A percentile compares a stretch with the other conserved stretches of the same genome.
Conservation (phyloP, 2,797 vertebrate genomes). For the Labroides dimidiatus region DNA sequence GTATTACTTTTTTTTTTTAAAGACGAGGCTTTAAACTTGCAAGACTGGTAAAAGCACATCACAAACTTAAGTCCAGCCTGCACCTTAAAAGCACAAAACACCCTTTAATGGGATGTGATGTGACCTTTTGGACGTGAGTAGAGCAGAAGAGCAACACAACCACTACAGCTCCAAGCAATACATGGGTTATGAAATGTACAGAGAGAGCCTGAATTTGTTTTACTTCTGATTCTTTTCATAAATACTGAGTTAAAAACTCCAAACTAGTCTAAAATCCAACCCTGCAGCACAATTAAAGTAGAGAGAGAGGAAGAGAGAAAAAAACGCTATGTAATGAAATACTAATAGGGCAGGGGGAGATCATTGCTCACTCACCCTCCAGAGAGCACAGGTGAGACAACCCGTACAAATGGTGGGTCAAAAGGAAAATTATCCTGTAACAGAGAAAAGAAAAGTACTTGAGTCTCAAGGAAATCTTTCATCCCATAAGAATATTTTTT, state of each 20-base stretch:
- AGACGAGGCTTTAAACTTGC: too few species aligned
- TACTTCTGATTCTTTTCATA: not conserved
- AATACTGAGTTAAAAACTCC: not conserved
- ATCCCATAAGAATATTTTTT: not conserved
- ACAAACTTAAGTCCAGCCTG: not conserved
- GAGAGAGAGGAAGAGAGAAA: not conserved
- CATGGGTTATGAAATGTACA: not conserved
- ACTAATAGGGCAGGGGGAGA: not conserved
- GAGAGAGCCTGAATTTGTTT: not conserved
- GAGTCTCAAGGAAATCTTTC: not conserved
- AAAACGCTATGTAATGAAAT: not conserved
- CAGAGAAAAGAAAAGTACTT: slow-evolving; percentile 1
- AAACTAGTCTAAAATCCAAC: not conserved
- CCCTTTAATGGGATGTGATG: slow-evolving; percentile 6
- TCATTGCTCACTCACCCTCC: slow-evolving; percentile 89
- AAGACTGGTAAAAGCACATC: too few species aligned
- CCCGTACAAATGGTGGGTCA: slow-evolving; percentile 97
- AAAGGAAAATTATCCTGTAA: slow-evolving; percentile 98
- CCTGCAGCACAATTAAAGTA: slow-evolving; percentile 6
- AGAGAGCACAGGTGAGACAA: slow-evolving; percentile 96
- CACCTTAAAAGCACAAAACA: not conserved
- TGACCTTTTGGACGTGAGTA: slow-evolving; percentile 1
- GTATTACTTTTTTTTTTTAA: too few species aligned
- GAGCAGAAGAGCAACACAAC: not conserved
- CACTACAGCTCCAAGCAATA: slow-evolving; percentile 1